Percentiles rank a stretch among this genome's conserved stretches.
These are phyloP conservation scores for Candoia aspera DNA, from an alignment of 2,113 vertebrate genomes.

Conservation along the genomic window DNA sequence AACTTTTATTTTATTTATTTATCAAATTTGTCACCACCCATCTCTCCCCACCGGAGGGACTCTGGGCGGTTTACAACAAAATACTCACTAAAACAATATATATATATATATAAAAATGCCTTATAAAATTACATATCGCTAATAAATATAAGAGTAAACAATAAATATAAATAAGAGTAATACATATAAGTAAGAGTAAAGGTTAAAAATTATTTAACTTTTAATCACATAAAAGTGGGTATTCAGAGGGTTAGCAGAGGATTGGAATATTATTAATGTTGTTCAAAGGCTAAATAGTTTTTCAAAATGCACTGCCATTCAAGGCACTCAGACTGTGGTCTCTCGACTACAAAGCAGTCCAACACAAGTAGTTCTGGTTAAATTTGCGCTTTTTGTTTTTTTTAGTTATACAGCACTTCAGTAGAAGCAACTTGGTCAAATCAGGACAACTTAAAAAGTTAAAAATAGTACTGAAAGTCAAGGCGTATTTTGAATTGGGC, in stretches of 20 bases:
- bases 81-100: no score
- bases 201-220: background rate
- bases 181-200: no score
- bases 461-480: background rate
- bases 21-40: no score
- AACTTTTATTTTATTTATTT: no score
- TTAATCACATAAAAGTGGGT: background rate
- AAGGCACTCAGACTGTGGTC: background rate
- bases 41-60: no score
- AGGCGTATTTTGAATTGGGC: background rate
- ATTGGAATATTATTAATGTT: background rate
- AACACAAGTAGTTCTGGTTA: background rate
- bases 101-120: no score
- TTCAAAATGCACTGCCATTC: background rate
- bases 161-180: no score
- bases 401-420: background rate
- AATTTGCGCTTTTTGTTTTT: background rate
- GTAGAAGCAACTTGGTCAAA: background rate
- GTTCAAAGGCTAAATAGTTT: background rate
- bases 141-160: no score
- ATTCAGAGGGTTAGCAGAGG: background rate
- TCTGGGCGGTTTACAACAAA: no score
- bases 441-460: background rate
- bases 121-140: no score
- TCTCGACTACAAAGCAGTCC: conserved; percentile 5